Conservation (phyloP, 2,888 invertebrate genomes). For the Idaea biselata region DNA sequence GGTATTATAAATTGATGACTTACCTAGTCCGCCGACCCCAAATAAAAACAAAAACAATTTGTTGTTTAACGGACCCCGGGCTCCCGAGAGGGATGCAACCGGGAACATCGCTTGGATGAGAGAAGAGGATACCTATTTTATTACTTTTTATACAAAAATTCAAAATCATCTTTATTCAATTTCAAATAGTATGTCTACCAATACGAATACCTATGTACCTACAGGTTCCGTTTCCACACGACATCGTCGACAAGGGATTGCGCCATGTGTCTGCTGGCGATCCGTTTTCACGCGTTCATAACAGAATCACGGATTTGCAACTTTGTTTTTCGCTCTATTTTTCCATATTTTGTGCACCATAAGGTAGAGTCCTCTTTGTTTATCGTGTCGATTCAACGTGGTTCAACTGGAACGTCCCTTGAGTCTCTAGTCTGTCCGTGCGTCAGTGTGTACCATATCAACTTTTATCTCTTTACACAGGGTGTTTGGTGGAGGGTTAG, state of each 20-base stretch:
- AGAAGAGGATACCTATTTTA: too few species aligned
- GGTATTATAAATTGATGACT: too few species aligned
- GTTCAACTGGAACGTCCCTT: slow-evolving; percentile 36
- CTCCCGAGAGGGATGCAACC: too few species aligned
- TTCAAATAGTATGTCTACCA: too few species aligned
- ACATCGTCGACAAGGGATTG: slow-evolving; percentile 46
- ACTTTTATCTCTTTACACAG: slow-evolving; percentile 38
- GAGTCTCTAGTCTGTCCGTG: slow-evolving; percentile 27
- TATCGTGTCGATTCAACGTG: slow-evolving; percentile 8
- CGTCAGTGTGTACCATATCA: slow-evolving; percentile 36
- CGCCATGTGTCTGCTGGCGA: slow-evolving; percentile 42
- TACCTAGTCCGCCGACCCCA: too few species aligned
- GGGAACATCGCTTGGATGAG: too few species aligned
- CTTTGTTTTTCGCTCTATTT: slow-evolving; percentile 15
- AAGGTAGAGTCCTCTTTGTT: slow-evolving; percentile 23
- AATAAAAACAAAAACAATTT: too few species aligned
- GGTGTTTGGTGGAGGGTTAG: too few species aligned
- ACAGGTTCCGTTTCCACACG: slow-evolving; percentile 45
- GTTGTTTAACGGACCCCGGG: too few species aligned
- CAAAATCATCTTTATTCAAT: too few species aligned
- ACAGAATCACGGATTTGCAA: slow-evolving; percentile 45
- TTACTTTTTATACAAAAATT: too few species aligned
- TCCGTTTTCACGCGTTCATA: slow-evolving; percentile 50
- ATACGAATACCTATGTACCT: slow-evolving; percentile 14
- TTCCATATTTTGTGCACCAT: slow-evolving; percentile 18